Conservation (phyloP, 2,113 vertebrate genomes). For the Xyliphius kryptos region DNA sequence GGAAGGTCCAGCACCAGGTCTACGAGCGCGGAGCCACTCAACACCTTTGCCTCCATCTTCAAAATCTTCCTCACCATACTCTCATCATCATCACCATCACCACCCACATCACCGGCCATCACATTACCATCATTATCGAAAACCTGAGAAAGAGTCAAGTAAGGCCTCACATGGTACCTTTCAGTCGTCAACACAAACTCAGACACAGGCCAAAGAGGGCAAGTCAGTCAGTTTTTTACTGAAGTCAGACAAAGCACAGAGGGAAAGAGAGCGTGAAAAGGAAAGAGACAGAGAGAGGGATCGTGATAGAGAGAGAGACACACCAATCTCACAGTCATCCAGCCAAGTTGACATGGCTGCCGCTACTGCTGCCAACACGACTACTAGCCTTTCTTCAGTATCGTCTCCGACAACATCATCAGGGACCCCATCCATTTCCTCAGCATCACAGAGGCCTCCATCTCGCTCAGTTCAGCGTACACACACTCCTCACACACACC, state of each 20-base stretch:
- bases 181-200: conserved; percentile 60
- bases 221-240: conserved; percentile 67
- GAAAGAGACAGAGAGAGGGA: conserved; percentile 46
- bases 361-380: conserved; percentile 23
- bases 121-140: conserved; percentile 73
- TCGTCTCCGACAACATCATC: conserved; percentile 34
- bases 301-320: conserved; percentile 36
- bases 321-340: conserved; percentile 30
- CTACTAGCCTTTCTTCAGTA: conserved; percentile 32
- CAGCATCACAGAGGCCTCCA: conserved; percentile 59
- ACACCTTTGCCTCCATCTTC: conserved; percentile 84
- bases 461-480: conserved; percentile 65
- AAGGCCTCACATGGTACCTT: conserved; percentile 64
- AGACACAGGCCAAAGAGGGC: conserved; percentile 61
- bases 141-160: conserved; percentile 68
- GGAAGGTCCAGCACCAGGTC: conserved; percentile 67
- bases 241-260: conserved; percentile 64
- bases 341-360: conserved; percentile 47
- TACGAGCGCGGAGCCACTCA: conserved; percentile 83
- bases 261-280: conserved; percentile 57
- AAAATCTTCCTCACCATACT: conserved; percentile 73
- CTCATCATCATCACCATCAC: conserved; percentile 75
- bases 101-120: conserved; percentile 73
- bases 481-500: conserved; percentile 56
- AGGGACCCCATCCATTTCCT: conserved; percentile 40